Base-by-base conservation (phyloP, 2,888 invertebrate genomes). In the Ormyrus thymus region DNA sequence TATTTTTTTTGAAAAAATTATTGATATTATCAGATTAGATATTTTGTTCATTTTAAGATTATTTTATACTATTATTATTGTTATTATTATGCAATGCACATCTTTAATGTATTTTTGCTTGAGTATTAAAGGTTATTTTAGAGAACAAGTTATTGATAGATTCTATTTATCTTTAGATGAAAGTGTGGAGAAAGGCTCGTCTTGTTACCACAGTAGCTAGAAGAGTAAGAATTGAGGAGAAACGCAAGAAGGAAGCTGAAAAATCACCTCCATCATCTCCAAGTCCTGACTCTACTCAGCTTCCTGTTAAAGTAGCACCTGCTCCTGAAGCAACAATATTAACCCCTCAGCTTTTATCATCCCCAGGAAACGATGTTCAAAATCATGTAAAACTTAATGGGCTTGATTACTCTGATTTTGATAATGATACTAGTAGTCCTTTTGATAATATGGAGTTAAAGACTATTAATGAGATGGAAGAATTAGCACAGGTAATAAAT, bases 361-460 rank as follows among this genome's bases (percentile, higher is more conserved):
- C 85, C 48, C 85, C 86, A 29, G 84, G 85, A 4, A 87, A 86
- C 75, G 87, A 88, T 77, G 82, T 86, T 61, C 85, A 86, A 73
- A 85, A 88, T 81, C 85, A 86, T 72, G 79, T 79, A 6, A 86
- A 87, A 83, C 83, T 84, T 46, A 89, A 89, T 77, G 88, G 88
- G 59, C 81, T 90, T 65, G 85, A 86, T 73, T 82, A 78, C 45
- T 82, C 83, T 82, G 97, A 97, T 90, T 98, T 98, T 91, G 97
- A 97, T 90, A 94, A 95, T 87, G 97, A 97, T 87, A 96, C 95
- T 69, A 96, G 96, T 73, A 97, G 96, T 89, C 97, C 97, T 0
- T 98, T 98, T 91, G 97, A 98, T 91, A 97, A 96, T 91, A 94
- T 97, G 90, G 97, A 97, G 91, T 90, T 98, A 72, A 97, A 97